A percentile compares a stretch with the other conserved stretches of the same genome.
Evolutionary conservation across 1,140 invertebrate species (phyloP).

Genomic region (Phymorhynchus buccinoides): DNA sequence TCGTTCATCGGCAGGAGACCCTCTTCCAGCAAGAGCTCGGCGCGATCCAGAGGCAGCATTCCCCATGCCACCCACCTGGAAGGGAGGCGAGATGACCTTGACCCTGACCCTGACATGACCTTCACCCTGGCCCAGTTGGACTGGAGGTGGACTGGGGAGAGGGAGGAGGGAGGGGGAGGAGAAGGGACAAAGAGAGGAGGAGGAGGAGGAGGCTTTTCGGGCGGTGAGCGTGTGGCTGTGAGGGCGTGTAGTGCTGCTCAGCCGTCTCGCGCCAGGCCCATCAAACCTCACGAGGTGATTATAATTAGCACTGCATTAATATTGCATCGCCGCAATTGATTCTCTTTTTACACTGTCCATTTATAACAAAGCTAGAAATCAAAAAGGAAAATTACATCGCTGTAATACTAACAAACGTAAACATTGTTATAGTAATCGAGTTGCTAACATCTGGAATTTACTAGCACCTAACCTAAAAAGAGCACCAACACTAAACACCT

Average conservation of each 20-base stretch:
- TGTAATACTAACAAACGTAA: no score
- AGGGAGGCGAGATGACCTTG: constrained; percentile 12
- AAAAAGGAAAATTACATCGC: no score
- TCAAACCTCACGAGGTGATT: constrained; percentile 24
- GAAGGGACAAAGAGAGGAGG: neutral
- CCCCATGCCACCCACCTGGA: constrained; percentile 14
- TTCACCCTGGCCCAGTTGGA: constrained; percentile 7
- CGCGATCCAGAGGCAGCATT: neutral
- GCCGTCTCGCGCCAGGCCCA: neutral
- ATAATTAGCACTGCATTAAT: neutral
- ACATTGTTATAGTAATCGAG: no score
- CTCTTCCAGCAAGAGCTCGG: neutral
- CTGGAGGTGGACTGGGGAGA: neutral
- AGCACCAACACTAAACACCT: no score
- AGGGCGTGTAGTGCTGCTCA: neutral
- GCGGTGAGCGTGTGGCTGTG: neutral
- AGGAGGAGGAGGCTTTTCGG: neutral
- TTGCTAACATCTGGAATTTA: no score
- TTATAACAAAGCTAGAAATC: no score
- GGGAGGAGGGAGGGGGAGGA: neutral
- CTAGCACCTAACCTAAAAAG: no score
- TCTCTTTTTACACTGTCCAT: no score
- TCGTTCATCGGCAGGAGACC: no score
- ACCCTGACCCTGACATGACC: constrained; percentile 21
- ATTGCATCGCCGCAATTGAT: no score